Evolutionary conservation across 2,888 invertebrate species (phyloP).

Genomic region (Leptopilina drosophilae): DNA sequence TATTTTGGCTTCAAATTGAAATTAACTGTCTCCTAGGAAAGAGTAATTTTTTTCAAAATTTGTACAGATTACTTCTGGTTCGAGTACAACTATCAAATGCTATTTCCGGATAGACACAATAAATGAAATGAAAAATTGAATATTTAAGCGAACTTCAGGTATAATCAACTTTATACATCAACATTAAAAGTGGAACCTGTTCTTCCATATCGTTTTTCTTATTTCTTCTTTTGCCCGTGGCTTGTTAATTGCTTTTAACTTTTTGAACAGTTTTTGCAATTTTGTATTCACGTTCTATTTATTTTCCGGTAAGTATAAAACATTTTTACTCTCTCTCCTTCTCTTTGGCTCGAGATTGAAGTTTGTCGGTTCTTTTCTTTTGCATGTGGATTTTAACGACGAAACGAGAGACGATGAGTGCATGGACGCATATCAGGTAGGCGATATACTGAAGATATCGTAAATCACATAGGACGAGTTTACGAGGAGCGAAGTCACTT

Average conservation of each 20-base stretch:
- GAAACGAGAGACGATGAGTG: background rate
- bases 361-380: constrained; percentile 16
- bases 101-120: too few species aligned
- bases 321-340: constrained; percentile 16
- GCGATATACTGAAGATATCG: constrained; percentile 45
- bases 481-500: constrained; percentile 46
- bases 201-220: too few species aligned
- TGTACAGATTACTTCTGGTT: too few species aligned
- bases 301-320: background rate
- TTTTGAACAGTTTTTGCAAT: background rate
- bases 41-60: too few species aligned
- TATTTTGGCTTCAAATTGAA: too few species aligned
- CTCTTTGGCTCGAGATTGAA: background rate
- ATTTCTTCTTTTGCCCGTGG: too few species aligned
- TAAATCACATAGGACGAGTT: constrained; percentile 50
- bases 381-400: constrained; percentile 21
- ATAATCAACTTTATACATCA: too few species aligned
- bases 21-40: too few species aligned
- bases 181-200: too few species aligned
- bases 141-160: too few species aligned
- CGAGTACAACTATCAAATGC: too few species aligned
- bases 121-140: too few species aligned
- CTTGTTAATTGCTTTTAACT: constrained; percentile 28
- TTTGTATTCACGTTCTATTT: background rate
- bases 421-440: constrained; percentile 42